These are phyloP conservation scores for Lochmaea crataegi DNA, from an alignment of 2,888 invertebrate genomes.

Conservation along the genomic window DNA sequence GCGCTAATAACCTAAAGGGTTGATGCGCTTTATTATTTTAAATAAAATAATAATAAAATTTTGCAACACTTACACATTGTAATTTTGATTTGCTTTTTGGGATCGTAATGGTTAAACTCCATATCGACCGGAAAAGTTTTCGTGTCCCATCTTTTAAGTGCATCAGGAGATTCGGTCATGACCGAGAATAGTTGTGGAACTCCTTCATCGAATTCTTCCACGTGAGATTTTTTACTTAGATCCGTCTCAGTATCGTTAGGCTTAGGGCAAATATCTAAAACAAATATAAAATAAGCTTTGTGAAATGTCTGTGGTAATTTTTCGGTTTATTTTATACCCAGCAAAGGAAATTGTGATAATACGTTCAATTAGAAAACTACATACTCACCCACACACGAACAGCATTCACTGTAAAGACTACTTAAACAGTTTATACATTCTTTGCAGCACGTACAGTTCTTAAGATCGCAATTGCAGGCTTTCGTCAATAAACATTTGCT, in stretches of 20 bases:
- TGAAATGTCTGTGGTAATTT: too few species aligned
- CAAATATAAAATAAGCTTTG: neutral
- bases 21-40: too few species aligned
- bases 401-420: constrained; percentile 92
- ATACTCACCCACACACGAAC: constrained; percentile 94
- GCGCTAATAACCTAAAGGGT: too few species aligned
- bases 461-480: constrained; percentile 90
- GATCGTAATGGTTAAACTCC: constrained; percentile 72
- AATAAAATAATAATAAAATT: too few species aligned
- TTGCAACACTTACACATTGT: constrained; percentile 43
- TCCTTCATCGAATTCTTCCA: constrained; percentile 86
- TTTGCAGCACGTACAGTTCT: constrained; percentile 80
- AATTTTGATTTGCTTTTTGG: constrained; percentile 71
- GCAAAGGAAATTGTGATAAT: constrained; percentile 1
- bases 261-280: constrained; percentile 89
- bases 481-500: constrained; percentile 97
- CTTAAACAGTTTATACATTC: constrained; percentile 93
- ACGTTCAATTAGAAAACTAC: neutral
- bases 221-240: constrained; percentile 83
- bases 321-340: neutral
- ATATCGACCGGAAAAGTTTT: constrained; percentile 85
- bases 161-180: constrained; percentile 82
- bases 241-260: constrained; percentile 74
- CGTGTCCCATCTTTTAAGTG: constrained; percentile 83
- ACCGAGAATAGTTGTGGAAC: constrained; percentile 88